phyloP scores from a whole-genome alignment of 2,888 invertebrate genomes.

The Xestia xanthographa region DNA sequence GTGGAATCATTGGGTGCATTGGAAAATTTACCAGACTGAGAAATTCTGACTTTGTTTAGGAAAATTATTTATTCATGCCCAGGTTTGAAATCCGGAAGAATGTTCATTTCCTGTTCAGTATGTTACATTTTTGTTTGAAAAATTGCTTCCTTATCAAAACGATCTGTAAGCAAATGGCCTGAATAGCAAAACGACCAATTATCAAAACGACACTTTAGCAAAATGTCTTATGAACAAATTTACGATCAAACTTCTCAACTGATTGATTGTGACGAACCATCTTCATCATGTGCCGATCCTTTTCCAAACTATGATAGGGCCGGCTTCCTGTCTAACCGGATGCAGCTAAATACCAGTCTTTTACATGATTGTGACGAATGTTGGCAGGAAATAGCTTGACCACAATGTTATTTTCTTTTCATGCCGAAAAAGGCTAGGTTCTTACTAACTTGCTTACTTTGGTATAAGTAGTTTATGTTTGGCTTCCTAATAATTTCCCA shows the following conservation, averaged over 20 bases:
- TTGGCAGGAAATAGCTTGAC: too few species aligned
- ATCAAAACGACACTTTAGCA: not conserved
- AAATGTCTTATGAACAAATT: too few species aligned
- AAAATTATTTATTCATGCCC: not conserved
- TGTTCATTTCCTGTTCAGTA: not conserved
- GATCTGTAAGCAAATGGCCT: not conserved
- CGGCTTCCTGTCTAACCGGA: too few species aligned
- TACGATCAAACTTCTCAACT: too few species aligned
- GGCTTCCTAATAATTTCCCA: not conserved
- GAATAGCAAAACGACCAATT: not conserved
- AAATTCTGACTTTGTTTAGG: not conserved
- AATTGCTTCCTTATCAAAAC: not conserved
- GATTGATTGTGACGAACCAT: too few species aligned
- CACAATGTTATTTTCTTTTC: too few species aligned
- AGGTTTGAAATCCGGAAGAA: not conserved
- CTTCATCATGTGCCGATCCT: too few species aligned
- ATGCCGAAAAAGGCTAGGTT: too few species aligned
- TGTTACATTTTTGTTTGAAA: not conserved
- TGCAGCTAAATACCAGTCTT: too few species aligned
- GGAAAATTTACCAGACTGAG: slow-evolving; percentile 5
- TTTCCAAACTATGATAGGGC: too few species aligned
- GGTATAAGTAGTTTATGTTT: not conserved
- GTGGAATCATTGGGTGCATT: slow-evolving; percentile 13
- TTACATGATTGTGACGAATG: too few species aligned
- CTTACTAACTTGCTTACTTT: too few species aligned